Evolutionary conservation across 2,797 vertebrate species (phyloP).

Genomic region (Steatocranus sp.): DNA sequence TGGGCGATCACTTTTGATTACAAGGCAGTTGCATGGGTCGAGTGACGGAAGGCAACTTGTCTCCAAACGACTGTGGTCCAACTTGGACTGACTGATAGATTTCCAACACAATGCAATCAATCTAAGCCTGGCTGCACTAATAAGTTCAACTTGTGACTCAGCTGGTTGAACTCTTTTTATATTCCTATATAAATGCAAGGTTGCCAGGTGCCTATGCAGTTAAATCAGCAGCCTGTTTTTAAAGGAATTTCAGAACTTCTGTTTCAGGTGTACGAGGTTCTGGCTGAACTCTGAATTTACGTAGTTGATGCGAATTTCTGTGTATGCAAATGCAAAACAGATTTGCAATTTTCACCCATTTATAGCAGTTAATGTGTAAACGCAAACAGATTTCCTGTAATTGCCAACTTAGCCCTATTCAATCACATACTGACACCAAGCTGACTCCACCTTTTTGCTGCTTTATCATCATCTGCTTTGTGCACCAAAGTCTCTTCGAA

Average conservation of each 20-base stretch:
- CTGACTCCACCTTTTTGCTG: neutral
- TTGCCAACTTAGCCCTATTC: neutral
- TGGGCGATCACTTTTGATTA: neutral
- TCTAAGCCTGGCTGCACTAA: neutral
- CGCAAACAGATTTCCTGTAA: neutral
- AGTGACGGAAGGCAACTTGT: neutral
- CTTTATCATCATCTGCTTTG: neutral
- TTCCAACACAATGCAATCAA: neutral
- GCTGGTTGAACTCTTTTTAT: neutral
- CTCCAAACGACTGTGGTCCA: neutral
- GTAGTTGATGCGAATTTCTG: neutral
- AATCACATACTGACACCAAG: neutral
- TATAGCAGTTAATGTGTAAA: neutral
- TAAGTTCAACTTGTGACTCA: neutral
- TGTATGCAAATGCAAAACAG: neutral
- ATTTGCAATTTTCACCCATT: neutral
- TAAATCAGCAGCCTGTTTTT: neutral
- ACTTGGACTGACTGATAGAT: neutral
- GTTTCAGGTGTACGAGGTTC: neutral
- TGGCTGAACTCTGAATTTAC: neutral
- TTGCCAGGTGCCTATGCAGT: neutral
- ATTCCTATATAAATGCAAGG: too few species aligned
- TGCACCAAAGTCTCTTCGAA: neutral
- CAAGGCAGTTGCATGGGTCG: neutral
- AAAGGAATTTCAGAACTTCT: neutral